Evolutionary conservation across 2,113 vertebrate genomes (phyloP).

Genomic region (Vombatus ursinus): DNA sequence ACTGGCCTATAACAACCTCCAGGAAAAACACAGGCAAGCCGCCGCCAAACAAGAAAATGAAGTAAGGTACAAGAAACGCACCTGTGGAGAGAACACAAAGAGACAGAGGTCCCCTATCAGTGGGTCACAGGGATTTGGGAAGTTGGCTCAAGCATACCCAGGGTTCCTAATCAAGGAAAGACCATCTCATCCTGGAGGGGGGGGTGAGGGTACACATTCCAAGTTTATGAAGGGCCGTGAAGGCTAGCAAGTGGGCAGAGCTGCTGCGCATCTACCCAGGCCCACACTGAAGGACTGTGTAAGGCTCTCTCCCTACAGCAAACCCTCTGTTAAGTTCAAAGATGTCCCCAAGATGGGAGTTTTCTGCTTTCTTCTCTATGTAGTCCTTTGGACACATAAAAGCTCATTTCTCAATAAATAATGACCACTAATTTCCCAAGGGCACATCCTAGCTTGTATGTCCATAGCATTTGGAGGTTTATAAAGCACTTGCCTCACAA

Average conservation of each 20-base stretch:
- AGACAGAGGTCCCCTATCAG: neutral
- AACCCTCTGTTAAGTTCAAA: neutral
- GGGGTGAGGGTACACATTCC: fast-evolving
- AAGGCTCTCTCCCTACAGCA: neutral
- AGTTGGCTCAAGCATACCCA: fast-evolving
- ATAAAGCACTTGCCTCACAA: neutral
- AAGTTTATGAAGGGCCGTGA: fast-evolving
- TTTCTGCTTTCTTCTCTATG: neutral
- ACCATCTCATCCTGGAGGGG: neutral
- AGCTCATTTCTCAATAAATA: neutral
- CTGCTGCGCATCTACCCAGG: neutral
- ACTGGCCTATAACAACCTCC: slow-evolving; percentile 98
- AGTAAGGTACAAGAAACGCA: slow-evolving; percentile 99
- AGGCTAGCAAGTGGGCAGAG: fast-evolving
- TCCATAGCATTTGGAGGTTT: neutral
- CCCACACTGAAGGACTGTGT: neutral
- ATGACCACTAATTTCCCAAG: neutral
- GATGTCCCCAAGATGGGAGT: neutral
- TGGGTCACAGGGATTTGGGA: neutral
- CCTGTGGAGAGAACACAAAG: slow-evolving; percentile 83
- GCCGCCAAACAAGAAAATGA: slow-evolving; percentile 98
- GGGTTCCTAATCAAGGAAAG: neutral
- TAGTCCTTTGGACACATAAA: neutral
- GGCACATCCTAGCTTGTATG: neutral
- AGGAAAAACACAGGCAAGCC: slow-evolving; percentile 99